Evolutionary conservation across 2,797 vertebrate genomes (phyloP).

Genomic region (Ibycter americanus): DNA sequence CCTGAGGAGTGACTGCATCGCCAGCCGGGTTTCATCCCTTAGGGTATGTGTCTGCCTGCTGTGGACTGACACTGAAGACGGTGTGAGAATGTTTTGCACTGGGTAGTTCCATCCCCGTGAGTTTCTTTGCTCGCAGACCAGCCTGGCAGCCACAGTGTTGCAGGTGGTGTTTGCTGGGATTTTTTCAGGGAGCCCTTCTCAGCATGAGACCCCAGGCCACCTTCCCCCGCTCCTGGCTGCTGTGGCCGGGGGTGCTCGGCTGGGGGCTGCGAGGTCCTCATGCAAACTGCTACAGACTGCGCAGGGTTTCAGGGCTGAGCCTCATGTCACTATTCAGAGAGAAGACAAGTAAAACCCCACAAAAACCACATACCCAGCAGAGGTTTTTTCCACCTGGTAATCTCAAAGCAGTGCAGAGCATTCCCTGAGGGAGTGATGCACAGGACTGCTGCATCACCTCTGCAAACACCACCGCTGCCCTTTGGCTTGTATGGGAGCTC

Average conservation of each 20-base stretch:
- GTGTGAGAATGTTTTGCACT: not conserved
- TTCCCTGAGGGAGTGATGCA: not conserved
- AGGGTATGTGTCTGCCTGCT: not conserved
- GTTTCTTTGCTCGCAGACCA: not conserved
- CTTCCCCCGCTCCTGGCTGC: not conserved
- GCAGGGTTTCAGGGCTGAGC: not conserved
- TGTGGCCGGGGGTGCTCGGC: fast-evolving
- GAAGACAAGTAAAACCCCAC: not conserved
- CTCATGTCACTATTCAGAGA: not conserved
- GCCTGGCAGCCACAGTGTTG: not conserved
- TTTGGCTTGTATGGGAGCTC: not conserved
- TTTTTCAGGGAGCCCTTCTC: not conserved
- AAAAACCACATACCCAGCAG: not conserved
- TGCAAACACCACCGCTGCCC: not conserved
- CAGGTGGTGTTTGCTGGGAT: not conserved
- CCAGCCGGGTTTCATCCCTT: not conserved
- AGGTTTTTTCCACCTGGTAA: not conserved
- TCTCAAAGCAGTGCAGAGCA: not conserved
- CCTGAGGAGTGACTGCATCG: not conserved
- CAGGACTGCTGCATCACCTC: not conserved
- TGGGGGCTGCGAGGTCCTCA: not conserved
- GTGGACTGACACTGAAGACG: not conserved
- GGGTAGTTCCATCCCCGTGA: not conserved
- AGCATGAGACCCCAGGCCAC: fast-evolving
- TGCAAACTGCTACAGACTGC: fast-evolving